phyloP scores from a whole-genome alignment of 2,113 vertebrate species.

The Seriola quinqueradiata region DNA sequence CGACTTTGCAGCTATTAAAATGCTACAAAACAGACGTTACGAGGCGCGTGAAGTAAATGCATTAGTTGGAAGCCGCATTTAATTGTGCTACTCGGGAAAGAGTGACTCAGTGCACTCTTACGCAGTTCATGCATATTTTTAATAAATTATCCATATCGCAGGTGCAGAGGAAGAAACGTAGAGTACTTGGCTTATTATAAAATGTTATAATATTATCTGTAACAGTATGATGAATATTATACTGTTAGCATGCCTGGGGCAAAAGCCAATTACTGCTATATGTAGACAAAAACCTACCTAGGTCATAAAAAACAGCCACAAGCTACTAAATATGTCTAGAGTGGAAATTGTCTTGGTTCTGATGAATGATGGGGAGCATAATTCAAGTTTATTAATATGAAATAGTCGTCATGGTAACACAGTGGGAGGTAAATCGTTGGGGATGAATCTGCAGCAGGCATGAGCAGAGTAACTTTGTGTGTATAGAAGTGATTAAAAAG shows the following conservation, averaged over 20 bases:
- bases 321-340: constrained; percentile 24
- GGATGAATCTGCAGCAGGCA: constrained; percentile 23
- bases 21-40: background rate
- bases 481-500: constrained; percentile 12
- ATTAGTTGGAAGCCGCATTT: background rate
- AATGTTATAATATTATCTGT: background rate
- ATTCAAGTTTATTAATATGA: constrained; percentile 48
- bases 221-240: constrained; percentile 13
- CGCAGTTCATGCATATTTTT: constrained; percentile 23
- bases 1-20: background rate
- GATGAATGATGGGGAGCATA: constrained; percentile 32
- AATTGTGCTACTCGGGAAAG: background rate
- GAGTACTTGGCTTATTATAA: background rate
- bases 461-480: constrained; percentile 39
- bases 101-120: background rate
- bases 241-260: background rate
- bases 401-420: constrained; percentile 44
- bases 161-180: background rate
- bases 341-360: constrained; percentile 12
- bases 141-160: constrained; percentile 26
- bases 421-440: constrained; percentile 29
- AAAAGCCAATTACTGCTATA: background rate
- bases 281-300: background rate
- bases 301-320: constrained; percentile 9
- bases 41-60: background rate